Base-by-base conservation (phyloP, 2,888 invertebrate species). In the Coenonympha arcania region DNA sequence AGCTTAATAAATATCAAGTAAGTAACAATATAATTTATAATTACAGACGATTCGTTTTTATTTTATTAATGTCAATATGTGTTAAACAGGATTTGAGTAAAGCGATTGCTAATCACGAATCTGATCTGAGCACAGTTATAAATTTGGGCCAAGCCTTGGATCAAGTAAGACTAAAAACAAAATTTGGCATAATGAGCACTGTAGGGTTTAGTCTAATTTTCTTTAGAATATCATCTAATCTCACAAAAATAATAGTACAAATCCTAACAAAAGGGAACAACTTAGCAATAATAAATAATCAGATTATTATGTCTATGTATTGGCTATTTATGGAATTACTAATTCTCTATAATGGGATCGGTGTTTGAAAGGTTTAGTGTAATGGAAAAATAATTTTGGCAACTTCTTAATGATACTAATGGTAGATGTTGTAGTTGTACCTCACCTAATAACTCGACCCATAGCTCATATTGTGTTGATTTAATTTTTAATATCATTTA, bases 1-100 rank as follows among this genome's bases (percentile, higher is more conserved):
- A 96, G 73, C 88, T 95, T 28, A 93, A 93, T 68, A 94, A 93
- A 79, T 97, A 95, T 78, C 95, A 95, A 92, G 95, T 94, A 85
- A 76, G 77, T 65, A 36, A 3, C n/a, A n/a, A n/a, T n/a, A n/a
- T n/a, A n/a, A n/a, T n/a, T n/a, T n/a, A n/a, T n/a, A n/a, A n/a
- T n/a, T n/a, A n/a, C n/a, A n/a, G n/a, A n/a, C n/a, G n/a, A n/a
- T n/a, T n/a, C n/a, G n/a, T n/a, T n/a, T n/a, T n/a, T n/a, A n/a
- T 41, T 51, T 18, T 18, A 53, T 51, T 71, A 65, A 68, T 69
- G 37, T 63, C 65, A 30, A 52, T 56, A 60, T 62, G 71, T 83
- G 85, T 84, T 74, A 62, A 81, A 85, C 90, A 93, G 93, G 93
- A 91, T 77, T 90, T 93, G 77, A 88, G 89, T 89, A 92, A 90